Percentiles rank a stretch among this genome's conserved stretches.
Conservation (phyloP, 2,888 invertebrate genomes). For the Rotaria sp. region DNA sequence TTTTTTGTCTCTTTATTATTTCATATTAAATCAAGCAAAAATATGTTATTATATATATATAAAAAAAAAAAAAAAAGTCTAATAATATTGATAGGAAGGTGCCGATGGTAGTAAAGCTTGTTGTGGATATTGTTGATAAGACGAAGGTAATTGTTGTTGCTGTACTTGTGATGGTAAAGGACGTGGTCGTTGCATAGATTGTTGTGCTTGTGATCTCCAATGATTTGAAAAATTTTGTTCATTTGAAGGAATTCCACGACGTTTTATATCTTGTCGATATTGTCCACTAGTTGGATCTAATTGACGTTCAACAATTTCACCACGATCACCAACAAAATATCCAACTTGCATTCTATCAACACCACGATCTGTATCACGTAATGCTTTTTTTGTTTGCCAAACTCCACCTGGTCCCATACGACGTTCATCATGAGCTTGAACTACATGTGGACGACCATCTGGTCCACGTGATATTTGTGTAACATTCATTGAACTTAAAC, state of each 20-base stretch:
- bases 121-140: not conserved
- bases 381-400: constrained; percentile 30
- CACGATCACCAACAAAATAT: not conserved
- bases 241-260: not conserved
- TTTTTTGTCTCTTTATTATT: not conserved
- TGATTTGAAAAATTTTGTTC: not conserved
- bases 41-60: not conserved
- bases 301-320: not conserved
- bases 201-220: not conserved
- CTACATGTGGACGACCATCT: not conserved
- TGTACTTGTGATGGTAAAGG: not conserved
- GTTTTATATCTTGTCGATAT: not conserved
- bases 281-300: not conserved
- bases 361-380: not conserved
- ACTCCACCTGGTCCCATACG: constrained; percentile 25
- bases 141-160: not conserved
- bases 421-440: constrained; percentile 23
- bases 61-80: not conserved
- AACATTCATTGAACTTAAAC: constrained; percentile 19
- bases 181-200: not conserved
- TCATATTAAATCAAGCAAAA: not conserved
- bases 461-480: not conserved
- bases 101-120: not conserved
- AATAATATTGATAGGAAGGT: not conserved
- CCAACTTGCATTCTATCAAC: not conserved